Conservation (phyloP, 2,113 vertebrate species). For the Xiphorhynchus elegans region DNA sequence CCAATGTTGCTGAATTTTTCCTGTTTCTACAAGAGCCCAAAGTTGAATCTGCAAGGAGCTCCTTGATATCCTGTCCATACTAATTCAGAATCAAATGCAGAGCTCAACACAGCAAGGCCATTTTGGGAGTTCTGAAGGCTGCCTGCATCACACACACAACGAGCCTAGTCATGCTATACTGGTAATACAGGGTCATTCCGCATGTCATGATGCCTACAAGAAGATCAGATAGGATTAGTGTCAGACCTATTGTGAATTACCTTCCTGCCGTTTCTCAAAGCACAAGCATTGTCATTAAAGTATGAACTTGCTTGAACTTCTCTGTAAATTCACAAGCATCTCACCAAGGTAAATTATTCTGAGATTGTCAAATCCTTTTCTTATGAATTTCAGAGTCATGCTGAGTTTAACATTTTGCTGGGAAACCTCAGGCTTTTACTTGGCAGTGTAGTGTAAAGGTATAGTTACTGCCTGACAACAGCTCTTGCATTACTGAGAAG, state of each 20-base stretch:
- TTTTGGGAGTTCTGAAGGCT: background rate
- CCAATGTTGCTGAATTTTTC: background rate
- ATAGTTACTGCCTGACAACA: conserved; percentile 42
- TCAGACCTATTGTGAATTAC: background rate
- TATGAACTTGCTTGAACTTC: conserved; percentile 56
- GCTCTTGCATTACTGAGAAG: background rate
- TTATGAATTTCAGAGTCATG: conserved; percentile 51
- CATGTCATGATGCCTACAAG: background rate
- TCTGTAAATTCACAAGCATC: conserved; percentile 46
- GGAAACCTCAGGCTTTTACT: conserved; percentile 57
- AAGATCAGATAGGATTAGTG: background rate
- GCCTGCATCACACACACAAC: background rate
- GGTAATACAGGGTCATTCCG: background rate
- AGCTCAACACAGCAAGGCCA: background rate
- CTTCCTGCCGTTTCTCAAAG: background rate
- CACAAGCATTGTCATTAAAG: background rate
- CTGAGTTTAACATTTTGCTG: conserved; percentile 61
- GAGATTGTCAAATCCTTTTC: conserved; percentile 62
- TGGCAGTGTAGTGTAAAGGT: background rate
- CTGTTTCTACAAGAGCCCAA: background rate
- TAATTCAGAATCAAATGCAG: conserved; percentile 3
- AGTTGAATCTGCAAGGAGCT: background rate
- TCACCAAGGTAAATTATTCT: conserved; percentile 60
- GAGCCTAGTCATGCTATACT: background rate
- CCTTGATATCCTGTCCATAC: background rate